Evolutionary conservation across 2,888 invertebrate genomes (phyloP), one percentile per base, ranked within the genome.

Genomic region (Drosophila trichaetosa): DNA sequence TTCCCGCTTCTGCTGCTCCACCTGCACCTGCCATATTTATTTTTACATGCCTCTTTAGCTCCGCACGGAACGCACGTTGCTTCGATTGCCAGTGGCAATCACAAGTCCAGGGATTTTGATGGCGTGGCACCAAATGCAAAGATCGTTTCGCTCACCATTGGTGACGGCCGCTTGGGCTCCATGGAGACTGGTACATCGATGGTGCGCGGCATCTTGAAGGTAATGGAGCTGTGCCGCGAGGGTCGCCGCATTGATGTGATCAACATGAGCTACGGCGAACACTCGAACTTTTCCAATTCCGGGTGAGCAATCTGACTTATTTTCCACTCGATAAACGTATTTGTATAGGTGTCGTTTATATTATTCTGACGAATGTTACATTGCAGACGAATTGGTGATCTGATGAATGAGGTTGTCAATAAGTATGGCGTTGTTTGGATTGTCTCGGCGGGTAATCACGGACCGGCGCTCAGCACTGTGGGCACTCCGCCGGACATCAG

Each of bases 251-350:
- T 98, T 59, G 97, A 99, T 91, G 96, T 99, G 0, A 97, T 99
- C 81, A 99, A 99, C 93, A 99, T 98, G 97, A 99, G 99, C 91
- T 99, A 99, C 88, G 99, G 99, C 1, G 99, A 99, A 93, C 97
- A 97, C 87, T 96, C 98, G 0, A 97, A 98, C 92, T 98, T 98
- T 97, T 95, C 97, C 4, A 96, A 97, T 92, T 94, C 96, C 10
- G 99, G 99, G 97, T 97, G 94, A 94, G 94, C 66, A 46, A 18
- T 16, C 27, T 59, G 13, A 10, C n/a, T 18, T n/a, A 42, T 24
- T 21, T 48, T 31, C n/a, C 21, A 34, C 38, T 56, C n/a, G 10
- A 33, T 27, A 10, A 59, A 60, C 24, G 34, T 51, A 16, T 51
- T 38, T 51, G 24, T 79, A 70, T 34, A 54, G 27, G 46, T 8